A percentile compares a stretch with the other conserved stretches of the same genome.
Conservation (phyloP, 2,797 vertebrate genomes). For the Anableps anableps region DNA sequence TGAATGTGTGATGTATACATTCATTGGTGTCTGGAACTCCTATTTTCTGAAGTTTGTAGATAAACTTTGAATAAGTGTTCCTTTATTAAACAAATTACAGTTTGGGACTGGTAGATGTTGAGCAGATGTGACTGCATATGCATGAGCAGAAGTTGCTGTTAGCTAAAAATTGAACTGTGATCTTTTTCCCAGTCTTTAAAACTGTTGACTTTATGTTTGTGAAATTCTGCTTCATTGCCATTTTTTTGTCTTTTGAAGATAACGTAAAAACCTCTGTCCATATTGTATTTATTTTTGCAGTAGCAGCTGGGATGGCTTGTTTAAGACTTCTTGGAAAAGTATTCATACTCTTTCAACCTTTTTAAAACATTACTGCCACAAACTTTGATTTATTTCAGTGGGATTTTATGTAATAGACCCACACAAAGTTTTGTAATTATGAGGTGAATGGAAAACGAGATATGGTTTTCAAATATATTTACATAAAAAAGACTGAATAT, state of each 20-base stretch:
- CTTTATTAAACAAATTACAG: not conserved
- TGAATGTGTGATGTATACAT: no score
- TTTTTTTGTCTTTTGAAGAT: not conserved
- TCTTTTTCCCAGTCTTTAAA: not conserved
- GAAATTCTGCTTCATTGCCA: not conserved
- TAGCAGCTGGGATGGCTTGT: not conserved
- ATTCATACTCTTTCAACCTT: not conserved
- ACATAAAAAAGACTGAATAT: no score
- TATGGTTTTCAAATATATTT: no score
- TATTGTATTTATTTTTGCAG: not conserved
- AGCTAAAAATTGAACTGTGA: not conserved
- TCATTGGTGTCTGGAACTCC: not conserved
- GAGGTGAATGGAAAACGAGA: no score
- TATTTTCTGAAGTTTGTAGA: not conserved
- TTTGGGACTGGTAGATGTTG: not conserved
- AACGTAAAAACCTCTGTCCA: not conserved
- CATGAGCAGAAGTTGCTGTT: not conserved
- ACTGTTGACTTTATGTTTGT: not conserved
- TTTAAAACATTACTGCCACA: not conserved
- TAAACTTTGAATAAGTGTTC: not conserved
- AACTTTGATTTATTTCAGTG: not conserved
- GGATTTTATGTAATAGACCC: not conserved
- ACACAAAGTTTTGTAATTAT: not conserved
- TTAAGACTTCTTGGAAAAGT: not conserved
- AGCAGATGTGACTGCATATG: not conserved